Percentiles rank a stretch among this genome's conserved stretches.
Conservation (phyloP, 1,140 invertebrate species). For the Samia ricini region DNA sequence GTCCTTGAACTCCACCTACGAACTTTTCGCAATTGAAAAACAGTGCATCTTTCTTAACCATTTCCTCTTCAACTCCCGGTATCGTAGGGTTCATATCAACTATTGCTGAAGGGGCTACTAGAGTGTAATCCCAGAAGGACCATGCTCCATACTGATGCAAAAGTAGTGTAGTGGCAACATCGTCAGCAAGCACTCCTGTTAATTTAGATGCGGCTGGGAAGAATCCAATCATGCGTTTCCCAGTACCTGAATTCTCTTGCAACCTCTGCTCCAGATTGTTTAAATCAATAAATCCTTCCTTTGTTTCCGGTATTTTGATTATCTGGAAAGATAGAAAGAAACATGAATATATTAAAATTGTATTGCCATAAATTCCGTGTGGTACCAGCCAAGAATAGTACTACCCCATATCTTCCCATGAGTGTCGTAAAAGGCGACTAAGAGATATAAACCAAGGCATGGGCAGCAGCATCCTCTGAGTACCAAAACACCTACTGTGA, state of each 20-base stretch:
- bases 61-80: constrained; percentile 81
- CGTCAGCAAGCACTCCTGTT: constrained; percentile 92
- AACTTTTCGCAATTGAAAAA: constrained; percentile 96
- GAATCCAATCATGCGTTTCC: constrained; percentile 87
- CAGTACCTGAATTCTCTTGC: constrained; percentile 78
- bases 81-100: constrained; percentile 92
- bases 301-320: constrained; percentile 86
- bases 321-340: constrained; percentile 79
- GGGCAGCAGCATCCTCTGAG: too few relatives aligned
- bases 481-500: too few relatives aligned
- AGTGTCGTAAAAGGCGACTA: too few relatives aligned
- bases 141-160: constrained; percentile 90
- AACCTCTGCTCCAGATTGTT: constrained; percentile 86
- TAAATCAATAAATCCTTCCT: constrained; percentile 88
- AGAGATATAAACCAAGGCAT: too few relatives aligned
- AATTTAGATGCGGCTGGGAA: constrained; percentile 93
- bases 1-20: constrained; percentile 92
- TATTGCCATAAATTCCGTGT: background rate
- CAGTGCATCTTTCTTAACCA: constrained; percentile 92
- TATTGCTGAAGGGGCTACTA: constrained; percentile 88
- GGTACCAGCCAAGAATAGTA: too few relatives aligned
- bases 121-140: constrained; percentile 94
- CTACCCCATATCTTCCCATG: too few relatives aligned
- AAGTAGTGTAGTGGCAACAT: constrained; percentile 88
- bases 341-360: background rate